These are phyloP conservation scores for Psix sp. DNA, from an alignment of 1,140 invertebrate genomes.

Conservation along the genomic window DNA sequence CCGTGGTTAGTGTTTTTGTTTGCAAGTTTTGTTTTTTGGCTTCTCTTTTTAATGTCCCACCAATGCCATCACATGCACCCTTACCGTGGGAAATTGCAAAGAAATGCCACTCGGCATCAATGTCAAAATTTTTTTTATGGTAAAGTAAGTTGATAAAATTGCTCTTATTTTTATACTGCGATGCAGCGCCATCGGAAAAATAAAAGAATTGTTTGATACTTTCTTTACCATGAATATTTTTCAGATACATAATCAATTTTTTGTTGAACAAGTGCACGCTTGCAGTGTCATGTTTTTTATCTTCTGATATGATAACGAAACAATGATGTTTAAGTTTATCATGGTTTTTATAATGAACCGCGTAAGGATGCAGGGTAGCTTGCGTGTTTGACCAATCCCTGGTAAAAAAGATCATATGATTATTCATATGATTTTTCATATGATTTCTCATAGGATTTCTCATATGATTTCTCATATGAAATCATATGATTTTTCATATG, in stretches of 20 bases:
- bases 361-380: no score
- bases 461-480: conserved; percentile 12
- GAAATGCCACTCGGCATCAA: no score
- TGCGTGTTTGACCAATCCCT: no score
- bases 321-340: no score
- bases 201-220: background rate
- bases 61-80: conserved; percentile 24
- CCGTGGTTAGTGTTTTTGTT: conserved; percentile 13
- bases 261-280: background rate
- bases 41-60: conserved; percentile 46
- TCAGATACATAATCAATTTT: background rate
- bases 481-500: conserved; percentile 10
- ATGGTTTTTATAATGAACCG: no score
- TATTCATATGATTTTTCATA: conserved; percentile 17
- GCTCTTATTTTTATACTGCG: no score
- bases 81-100: background rate
- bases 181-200: no score
- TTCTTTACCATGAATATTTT: background rate
- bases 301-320: background rate
- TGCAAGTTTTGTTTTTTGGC: conserved; percentile 48
- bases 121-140: no score
- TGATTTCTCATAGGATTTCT: conserved; percentile 17
- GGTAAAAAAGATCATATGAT: no score
- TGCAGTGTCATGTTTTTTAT: no score
- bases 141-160: no score